phyloP scores from a whole-genome alignment of 2,113 vertebrate species.

The Malurus elegans region DNA sequence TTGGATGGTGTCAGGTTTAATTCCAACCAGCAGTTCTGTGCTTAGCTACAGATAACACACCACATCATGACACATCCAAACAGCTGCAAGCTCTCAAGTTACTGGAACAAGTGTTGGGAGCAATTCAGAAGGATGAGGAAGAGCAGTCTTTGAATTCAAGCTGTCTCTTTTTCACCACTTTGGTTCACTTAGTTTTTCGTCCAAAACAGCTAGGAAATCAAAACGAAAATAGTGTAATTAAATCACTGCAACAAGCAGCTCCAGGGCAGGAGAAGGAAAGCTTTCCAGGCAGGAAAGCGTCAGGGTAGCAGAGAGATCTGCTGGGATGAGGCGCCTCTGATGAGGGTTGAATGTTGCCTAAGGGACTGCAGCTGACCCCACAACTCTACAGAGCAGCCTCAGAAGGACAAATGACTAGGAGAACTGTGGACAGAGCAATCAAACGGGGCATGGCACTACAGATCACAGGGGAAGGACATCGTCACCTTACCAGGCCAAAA shows the following conservation, averaged over 20 bases:
- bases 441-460: rapidly evolving
- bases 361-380: rapidly evolving
- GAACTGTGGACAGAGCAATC: rapidly evolving
- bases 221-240: not conserved
- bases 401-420: rapidly evolving
- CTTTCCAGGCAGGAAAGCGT: not conserved
- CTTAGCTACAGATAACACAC: not conserved
- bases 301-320: not conserved
- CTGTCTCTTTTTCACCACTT: not conserved
- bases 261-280: no score
- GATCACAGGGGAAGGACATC: rapidly evolving
- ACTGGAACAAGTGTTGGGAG: not conserved
- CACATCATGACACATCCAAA: not conserved
- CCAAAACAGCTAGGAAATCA: not conserved
- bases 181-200: not conserved
- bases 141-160: not conserved
- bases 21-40: not conserved
- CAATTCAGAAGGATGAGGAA: not conserved
- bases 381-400: not conserved
- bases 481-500: rapidly evolving
- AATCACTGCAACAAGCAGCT: not conserved
- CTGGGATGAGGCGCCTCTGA: no score
- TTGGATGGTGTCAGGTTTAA: not conserved
- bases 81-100: not conserved
- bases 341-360: not conserved